Conservation (phyloP, 2,888 invertebrate species). For the Spialia ferax region DNA sequence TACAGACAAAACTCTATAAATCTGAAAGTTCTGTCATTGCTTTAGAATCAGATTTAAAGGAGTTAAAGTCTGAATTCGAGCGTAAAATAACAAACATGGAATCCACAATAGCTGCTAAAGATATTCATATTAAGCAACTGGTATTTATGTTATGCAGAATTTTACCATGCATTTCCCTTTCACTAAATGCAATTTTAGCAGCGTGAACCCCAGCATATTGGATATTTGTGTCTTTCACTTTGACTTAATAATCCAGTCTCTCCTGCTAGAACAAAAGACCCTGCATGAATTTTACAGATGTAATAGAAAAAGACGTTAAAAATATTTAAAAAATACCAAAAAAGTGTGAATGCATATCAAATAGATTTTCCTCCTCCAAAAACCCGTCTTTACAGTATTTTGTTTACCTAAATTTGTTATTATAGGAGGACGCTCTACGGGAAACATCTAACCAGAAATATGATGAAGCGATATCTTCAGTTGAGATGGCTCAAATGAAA, state of each 20-base stretch:
- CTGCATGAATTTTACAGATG: slow-evolving; percentile 8
- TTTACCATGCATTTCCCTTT: slow-evolving; percentile 24
- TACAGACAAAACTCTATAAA: slow-evolving; percentile 75
- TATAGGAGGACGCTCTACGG: slow-evolving; percentile 75
- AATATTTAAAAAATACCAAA: background rate
- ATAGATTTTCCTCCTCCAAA: background rate
- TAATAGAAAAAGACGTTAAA: background rate
- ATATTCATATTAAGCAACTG: slow-evolving; percentile 88
- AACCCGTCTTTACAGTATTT: too few species aligned
- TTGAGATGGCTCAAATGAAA: slow-evolving; percentile 82
- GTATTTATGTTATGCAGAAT: slow-evolving; percentile 62
- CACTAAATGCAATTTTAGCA: slow-evolving; percentile 9
- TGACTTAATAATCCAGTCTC: background rate
- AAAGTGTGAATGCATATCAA: background rate
- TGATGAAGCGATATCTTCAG: slow-evolving; percentile 78
- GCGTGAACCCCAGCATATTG: slow-evolving; percentile 11
- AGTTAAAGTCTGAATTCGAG: slow-evolving; percentile 86
- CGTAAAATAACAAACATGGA: slow-evolving; percentile 87
- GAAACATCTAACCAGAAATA: slow-evolving; percentile 79
- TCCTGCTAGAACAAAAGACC: background rate
- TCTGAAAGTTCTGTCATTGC: slow-evolving; percentile 78
- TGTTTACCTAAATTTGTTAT: background rate
- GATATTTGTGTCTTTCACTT: background rate
- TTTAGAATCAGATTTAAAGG: slow-evolving; percentile 81
- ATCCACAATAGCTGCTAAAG: slow-evolving; percentile 86